Percentiles rank a stretch among this genome's conserved stretches.
phyloP scores from a whole-genome alignment of 2,113 vertebrate species.

The Megalops atlanticus region DNA sequence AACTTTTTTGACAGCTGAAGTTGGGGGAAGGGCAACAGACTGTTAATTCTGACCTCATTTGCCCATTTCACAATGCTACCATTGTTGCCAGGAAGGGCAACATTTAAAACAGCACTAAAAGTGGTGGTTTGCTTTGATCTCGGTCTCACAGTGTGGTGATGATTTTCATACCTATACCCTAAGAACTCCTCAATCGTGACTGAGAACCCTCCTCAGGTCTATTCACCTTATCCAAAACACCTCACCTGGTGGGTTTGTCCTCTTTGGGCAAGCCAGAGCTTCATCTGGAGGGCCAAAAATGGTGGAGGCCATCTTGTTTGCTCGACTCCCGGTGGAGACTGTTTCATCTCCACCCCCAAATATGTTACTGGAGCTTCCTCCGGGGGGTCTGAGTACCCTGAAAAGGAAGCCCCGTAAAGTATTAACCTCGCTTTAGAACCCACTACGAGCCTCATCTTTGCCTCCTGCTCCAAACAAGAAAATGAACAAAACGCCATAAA shows the following conservation, averaged over 20 bases:
- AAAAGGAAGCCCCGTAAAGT: conserved; percentile 6
- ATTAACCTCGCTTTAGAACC: no score
- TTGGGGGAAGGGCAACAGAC: not conserved
- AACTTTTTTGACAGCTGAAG: not conserved
- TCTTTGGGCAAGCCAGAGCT: conserved; percentile 73
- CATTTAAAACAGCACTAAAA: not conserved
- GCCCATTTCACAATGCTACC: not conserved
- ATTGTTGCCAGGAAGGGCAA: not conserved
- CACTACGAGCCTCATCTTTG: no score
- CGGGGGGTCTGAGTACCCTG: conserved; percentile 86
- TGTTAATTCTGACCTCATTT: not conserved
- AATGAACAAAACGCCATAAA: no score
- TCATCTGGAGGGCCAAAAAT: conserved; percentile 83
- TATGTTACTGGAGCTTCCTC: conserved; percentile 82
- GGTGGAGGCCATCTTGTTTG: conserved; percentile 85
- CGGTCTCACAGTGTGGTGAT: conserved; percentile 26
- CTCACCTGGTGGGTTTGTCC: conserved; percentile 91
- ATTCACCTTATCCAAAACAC: not conserved
- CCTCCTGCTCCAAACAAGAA: no score
- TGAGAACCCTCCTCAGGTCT: not conserved
- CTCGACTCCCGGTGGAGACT: conserved; percentile 65
- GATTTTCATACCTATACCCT: conserved; percentile 12
- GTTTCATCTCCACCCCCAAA: conserved; percentile 81
- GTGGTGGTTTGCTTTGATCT: conserved; percentile 4
- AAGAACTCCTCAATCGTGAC: not conserved